Percentiles rank a stretch among this genome's conserved stretches.
Evolutionary conservation across 1,140 invertebrate genomes (phyloP).

Genomic region (Trichonephila inaurata): DNA sequence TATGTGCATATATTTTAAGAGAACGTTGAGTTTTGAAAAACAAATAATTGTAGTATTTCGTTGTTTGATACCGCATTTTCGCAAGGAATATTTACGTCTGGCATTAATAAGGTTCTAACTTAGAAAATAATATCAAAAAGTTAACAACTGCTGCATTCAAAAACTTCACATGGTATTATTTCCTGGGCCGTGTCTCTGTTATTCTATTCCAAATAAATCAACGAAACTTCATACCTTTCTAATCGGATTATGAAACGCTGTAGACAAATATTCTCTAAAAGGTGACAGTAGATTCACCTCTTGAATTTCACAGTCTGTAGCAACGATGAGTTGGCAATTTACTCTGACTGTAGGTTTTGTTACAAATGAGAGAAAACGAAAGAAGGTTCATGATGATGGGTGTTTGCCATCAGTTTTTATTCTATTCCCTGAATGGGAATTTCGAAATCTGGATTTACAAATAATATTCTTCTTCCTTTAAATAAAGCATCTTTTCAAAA

Average conservation of each 20-base stretch:
- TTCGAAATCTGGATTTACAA: background rate
- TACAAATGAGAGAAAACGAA: background rate
- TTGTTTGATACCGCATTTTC: too few relatives aligned
- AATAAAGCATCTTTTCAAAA: background rate
- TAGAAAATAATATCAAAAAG: background rate
- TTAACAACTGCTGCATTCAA: background rate
- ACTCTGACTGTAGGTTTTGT: background rate
- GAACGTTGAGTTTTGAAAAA: too few relatives aligned
- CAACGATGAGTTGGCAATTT: too few relatives aligned
- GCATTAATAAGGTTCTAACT: background rate
- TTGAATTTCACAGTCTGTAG: background rate
- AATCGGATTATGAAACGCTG: constrained; percentile 12
- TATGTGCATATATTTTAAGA: too few relatives aligned
- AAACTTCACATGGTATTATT: background rate
- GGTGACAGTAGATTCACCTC: background rate
- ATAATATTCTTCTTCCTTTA: background rate
- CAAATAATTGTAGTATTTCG: too few relatives aligned
- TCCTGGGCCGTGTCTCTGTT: background rate
- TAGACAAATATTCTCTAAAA: background rate
- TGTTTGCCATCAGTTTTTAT: background rate
- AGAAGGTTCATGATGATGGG: background rate
- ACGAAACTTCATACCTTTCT: background rate
- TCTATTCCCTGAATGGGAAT: background rate
- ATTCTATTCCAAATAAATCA: background rate
- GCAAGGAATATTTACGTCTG: too few relatives aligned